Evolutionary conservation across 2,797 vertebrate genomes (phyloP).

Genomic region (Ataeniobius toweri): DNA sequence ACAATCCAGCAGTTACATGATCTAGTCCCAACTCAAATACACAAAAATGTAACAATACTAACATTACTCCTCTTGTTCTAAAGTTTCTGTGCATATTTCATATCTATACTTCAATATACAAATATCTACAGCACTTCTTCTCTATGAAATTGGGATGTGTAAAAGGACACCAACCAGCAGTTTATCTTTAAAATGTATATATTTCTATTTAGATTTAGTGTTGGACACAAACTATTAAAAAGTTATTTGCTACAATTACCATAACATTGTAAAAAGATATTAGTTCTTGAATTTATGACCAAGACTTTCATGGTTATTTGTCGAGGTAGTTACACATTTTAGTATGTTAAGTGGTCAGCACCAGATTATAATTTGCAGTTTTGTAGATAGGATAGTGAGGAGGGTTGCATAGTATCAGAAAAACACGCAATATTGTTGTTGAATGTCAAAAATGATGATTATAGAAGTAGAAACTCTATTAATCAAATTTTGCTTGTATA

Average conservation of each 20-base stretch:
- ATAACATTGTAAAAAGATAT: neutral
- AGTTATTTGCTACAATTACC: neutral
- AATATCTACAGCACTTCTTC: too few relatives aligned
- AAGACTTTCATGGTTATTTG: neutral
- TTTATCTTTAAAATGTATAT: too few relatives aligned
- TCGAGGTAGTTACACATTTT: neutral
- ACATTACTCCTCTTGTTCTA: neutral
- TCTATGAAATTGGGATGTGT: too few relatives aligned
- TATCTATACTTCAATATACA: neutral
- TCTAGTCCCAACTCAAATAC: constrained; percentile 12
- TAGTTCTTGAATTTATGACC: neutral
- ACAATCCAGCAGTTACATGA: constrained; percentile 43
- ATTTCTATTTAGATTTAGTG: too few relatives aligned
- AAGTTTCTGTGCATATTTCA: neutral
- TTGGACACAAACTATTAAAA: neutral
- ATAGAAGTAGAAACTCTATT: neutral
- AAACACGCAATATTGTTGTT: neutral
- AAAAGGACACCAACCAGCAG: too few relatives aligned
- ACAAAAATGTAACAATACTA: constrained; percentile 22
- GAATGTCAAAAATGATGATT: neutral
- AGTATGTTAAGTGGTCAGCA: neutral
- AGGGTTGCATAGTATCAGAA: neutral
- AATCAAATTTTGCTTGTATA: neutral
- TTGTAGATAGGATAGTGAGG: neutral
- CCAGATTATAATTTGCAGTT: neutral